phyloP scores from a whole-genome alignment of 2,888 invertebrate species.

The Leptopilina syphax region DNA sequence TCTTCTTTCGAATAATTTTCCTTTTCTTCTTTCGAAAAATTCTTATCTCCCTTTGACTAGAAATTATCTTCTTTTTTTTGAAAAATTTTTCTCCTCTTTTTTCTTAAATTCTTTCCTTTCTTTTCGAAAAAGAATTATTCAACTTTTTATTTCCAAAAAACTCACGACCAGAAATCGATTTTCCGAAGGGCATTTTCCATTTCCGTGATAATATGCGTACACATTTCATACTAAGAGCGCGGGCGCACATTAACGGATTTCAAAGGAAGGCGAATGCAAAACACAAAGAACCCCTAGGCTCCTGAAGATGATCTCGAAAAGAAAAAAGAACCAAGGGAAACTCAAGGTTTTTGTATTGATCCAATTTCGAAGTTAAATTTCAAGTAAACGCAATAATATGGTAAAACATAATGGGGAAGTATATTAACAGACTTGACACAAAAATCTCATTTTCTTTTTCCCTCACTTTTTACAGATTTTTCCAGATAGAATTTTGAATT shows the following conservation, averaged over 20 bases:
- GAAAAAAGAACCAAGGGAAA: neutral
- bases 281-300: constrained; percentile 19
- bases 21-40: too few species aligned
- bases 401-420: neutral
- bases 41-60: too few species aligned
- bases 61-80: too few species aligned
- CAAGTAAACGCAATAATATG: neutral
- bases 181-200: constrained; percentile 11
- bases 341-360: constrained; percentile 38
- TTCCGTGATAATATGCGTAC: too few species aligned
- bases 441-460: too few species aligned
- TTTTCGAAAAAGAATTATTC: too few species aligned
- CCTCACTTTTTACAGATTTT: too few species aligned
- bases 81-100: too few species aligned
- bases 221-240: too few species aligned
- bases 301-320: neutral
- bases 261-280: constrained; percentile 24
- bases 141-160: neutral
- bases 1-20: neutral
- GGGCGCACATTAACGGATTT: neutral
- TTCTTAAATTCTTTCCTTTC: too few species aligned
- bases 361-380: neutral
- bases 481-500: too few species aligned
- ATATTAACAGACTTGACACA: too few species aligned
- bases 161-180: neutral